Base-by-base conservation (phyloP, 2,888 invertebrate species). In the Tetragonula carbonaria region DNA sequence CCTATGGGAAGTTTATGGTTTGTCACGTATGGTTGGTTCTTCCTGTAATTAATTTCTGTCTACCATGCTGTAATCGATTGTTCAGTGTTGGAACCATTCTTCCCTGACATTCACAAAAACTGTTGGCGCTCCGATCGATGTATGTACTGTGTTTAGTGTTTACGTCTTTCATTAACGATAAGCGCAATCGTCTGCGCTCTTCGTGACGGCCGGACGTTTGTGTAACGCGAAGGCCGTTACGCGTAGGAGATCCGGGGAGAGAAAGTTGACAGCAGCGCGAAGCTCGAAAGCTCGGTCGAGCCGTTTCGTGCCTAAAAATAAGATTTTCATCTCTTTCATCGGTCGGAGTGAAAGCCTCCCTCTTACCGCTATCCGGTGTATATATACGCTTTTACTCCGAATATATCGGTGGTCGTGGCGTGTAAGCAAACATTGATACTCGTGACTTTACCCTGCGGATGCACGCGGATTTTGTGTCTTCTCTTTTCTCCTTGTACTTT, bases 141-240 rank as follows among this genome's bases (percentile, higher is more conserved):
- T 66, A 70, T 70, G 57, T 66, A 82, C 78, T 84, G 74, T 80
- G 87, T 79, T 80, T 78, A 74, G 74, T 86, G 87, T 89, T 89
- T 89, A 89, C 86, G 82, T 88, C 90, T 74, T 87, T 89, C 84
- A 79, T 89, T 90, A 89, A 88, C 88, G 88, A 88, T 88, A 88
- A 88, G 90, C 87, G 74, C 74, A 81, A 80, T 82, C 84, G 86
- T 82, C 82, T 85, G 82, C 72, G 33, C 62, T 80, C 76, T 74
- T 73, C 59, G 82, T 77, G 77, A 67, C 81, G 70, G 62, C 81
- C 88, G 81, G 55, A 79, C 80, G 78, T 81, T 84, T 67, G 71
- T 80, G 62, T 55, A 78, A 79, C 76, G 53, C 62, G 71, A 78
- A 75, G 68, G 62, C 50, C 74, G 74, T 73, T 38, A 38, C 18